Percentiles rank a stretch among this genome's conserved stretches.
Evolutionary conservation across 1,140 invertebrate genomes (phyloP).

Genomic region (Whitmania pigra): DNA sequence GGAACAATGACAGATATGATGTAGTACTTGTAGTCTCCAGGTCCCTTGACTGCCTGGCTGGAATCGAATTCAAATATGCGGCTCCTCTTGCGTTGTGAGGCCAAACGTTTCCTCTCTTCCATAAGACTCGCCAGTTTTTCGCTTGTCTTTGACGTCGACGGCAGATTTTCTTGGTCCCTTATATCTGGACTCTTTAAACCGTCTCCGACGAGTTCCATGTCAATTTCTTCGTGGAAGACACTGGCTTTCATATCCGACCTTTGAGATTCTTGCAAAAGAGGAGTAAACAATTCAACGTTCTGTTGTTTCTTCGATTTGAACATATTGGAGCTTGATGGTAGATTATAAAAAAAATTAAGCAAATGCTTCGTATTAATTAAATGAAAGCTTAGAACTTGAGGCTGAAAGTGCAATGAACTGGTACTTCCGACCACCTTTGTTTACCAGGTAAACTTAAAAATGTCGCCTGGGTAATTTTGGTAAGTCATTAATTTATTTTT

Average conservation of each 20-base stretch:
- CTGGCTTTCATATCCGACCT: background rate
- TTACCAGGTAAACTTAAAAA: background rate
- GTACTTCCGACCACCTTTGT: background rate
- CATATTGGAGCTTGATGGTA: background rate
- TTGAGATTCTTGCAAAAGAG: too few species aligned
- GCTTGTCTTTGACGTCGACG: background rate
- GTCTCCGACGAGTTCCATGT: background rate
- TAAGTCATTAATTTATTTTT: background rate
- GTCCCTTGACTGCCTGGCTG: background rate
- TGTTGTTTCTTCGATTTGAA: background rate
- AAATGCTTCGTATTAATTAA: background rate
- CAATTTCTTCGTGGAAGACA: background rate
- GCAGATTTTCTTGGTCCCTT: background rate
- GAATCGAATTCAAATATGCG: background rate
- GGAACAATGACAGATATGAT: background rate
- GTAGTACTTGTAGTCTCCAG: background rate
- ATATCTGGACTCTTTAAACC: background rate
- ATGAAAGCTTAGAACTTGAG: background rate
- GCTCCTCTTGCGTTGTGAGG: too few species aligned
- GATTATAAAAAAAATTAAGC: background rate
- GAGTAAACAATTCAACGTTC: too few species aligned
- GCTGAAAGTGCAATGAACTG: background rate
- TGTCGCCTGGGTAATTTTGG: background rate
- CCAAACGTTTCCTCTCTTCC: too few species aligned
- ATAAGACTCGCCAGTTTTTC: background rate